A percentile compares a stretch with the other conserved stretches of the same genome.
phyloP scores from a whole-genome alignment of 2,888 invertebrate species.

The Pantelozetes paolii region DNA sequence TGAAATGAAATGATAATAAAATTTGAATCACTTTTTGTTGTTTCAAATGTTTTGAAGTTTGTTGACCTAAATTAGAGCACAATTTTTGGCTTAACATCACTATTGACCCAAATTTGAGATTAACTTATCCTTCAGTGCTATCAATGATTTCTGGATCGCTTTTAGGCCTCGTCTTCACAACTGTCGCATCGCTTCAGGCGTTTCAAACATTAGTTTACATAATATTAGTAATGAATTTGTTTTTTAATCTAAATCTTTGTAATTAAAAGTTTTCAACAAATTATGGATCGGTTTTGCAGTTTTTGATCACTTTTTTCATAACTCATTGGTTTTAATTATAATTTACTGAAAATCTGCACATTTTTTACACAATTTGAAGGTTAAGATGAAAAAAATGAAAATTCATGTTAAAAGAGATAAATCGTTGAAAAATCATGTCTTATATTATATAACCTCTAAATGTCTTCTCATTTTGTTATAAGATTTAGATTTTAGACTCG shows the following conservation, averaged over 20 bases:
- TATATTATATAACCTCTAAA: not conserved
- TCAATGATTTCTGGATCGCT: not conserved
- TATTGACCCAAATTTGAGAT: not conserved
- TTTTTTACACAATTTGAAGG: no score
- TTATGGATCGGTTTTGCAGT: no score
- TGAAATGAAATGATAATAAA: not conserved
- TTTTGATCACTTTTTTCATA: no score
- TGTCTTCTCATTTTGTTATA: not conserved
- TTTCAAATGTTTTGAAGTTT: not conserved
- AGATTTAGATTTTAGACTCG: not conserved
- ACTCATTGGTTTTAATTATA: not conserved
- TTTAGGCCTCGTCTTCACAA: not conserved
- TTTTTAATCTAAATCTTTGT: not conserved
- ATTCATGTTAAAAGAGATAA: not conserved
- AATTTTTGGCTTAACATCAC: not conserved
- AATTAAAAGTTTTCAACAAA: not conserved
- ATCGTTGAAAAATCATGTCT: not conserved
- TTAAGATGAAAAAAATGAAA: no score
- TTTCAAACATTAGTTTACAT: not conserved
- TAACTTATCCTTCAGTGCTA: not conserved
- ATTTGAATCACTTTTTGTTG: not conserved
- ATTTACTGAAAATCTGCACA: not conserved
- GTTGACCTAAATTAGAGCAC: not conserved
- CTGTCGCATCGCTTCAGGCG: constrained; percentile 6
- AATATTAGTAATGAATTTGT: no score